Evolutionary conservation across 2,888 invertebrate genomes (phyloP).

Genomic region (Mechanitis mazaeus): DNA sequence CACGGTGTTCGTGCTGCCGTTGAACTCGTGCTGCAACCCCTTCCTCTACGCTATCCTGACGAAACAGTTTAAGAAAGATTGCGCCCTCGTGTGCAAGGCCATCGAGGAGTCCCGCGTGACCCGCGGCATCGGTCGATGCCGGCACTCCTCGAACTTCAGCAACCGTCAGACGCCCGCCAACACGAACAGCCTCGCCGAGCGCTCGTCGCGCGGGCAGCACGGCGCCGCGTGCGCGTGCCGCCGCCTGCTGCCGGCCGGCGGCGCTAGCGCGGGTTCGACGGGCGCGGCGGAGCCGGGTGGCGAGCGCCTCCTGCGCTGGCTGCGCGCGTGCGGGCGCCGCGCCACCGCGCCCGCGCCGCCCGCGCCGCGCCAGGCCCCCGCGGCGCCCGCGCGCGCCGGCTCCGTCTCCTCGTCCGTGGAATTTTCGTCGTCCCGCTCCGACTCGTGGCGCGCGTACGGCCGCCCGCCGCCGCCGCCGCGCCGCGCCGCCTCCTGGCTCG

Average conservation of each 20-base stretch:
- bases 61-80: conserved; percentile 98
- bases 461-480: conserved; percentile 89
- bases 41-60: conserved; percentile 98
- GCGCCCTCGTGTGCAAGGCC: conserved; percentile 95
- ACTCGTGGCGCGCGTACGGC: conserved; percentile 82
- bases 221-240: conserved; percentile 75
- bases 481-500: conserved; percentile 90
- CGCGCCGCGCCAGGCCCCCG: conserved; percentile 46
- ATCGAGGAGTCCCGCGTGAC: conserved; percentile 96
- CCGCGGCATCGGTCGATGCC: conserved; percentile 88
- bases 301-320: conserved; percentile 61
- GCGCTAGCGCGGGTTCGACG: conserved; percentile 80
- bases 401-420: conserved; percentile 90
- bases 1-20: conserved; percentile 95
- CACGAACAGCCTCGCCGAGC: conserved; percentile 88
- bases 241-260: conserved; percentile 84
- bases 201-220: conserved; percentile 84
- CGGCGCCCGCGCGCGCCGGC: conserved; percentile 44
- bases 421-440: conserved; percentile 85
- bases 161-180: conserved; percentile 91
- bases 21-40: conserved; percentile 98
- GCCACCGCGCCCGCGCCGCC: conserved; percentile 47
- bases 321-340: conserved; percentile 59
- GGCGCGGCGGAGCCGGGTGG: conserved; percentile 54
- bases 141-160: conserved; percentile 91